Evolutionary conservation across 1,140 invertebrate genomes (phyloP).

Genomic region (Hycleus cichorii): DNA sequence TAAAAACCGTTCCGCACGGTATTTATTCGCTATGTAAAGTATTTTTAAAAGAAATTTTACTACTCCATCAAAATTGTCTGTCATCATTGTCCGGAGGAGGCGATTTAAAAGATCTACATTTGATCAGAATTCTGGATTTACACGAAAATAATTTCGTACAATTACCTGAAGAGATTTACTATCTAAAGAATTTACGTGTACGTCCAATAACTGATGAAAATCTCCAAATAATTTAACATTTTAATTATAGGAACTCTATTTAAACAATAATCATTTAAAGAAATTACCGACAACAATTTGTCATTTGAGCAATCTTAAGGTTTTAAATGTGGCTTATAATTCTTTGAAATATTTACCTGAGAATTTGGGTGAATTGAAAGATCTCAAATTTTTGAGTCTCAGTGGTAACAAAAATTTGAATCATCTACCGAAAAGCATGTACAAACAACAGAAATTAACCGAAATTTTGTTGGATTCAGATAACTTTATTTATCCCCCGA

Average conservation of each 20-base stretch:
- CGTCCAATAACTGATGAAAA: background rate
- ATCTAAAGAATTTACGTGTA: constrained; percentile 55
- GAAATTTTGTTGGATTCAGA: constrained; percentile 53
- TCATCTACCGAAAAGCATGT: constrained; percentile 54
- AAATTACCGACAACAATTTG: constrained; percentile 60
- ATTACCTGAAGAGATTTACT: constrained; percentile 54
- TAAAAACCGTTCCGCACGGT: constrained; percentile 60
- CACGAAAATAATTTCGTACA: constrained; percentile 59
- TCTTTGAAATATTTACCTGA: constrained; percentile 58
- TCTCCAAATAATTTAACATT: background rate
- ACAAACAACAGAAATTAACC: constrained; percentile 49
- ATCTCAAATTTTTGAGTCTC: constrained; percentile 50
- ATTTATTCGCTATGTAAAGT: constrained; percentile 72
- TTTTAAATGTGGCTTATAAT: constrained; percentile 66
- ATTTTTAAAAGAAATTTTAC: constrained; percentile 62
- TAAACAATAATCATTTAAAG: constrained; percentile 57
- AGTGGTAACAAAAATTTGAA: constrained; percentile 51
- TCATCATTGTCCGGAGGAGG: constrained; percentile 62
- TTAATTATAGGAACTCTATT: constrained; percentile 52
- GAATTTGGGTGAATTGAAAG: constrained; percentile 53
- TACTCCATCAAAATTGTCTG: constrained; percentile 60
- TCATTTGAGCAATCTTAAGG: constrained; percentile 51
- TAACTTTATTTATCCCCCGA: constrained; percentile 55
- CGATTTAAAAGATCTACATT: constrained; percentile 56
- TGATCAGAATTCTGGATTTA: constrained; percentile 63